Conservation (phyloP, 23 tunicate genomes). For the Diplosoma virens region DNA sequence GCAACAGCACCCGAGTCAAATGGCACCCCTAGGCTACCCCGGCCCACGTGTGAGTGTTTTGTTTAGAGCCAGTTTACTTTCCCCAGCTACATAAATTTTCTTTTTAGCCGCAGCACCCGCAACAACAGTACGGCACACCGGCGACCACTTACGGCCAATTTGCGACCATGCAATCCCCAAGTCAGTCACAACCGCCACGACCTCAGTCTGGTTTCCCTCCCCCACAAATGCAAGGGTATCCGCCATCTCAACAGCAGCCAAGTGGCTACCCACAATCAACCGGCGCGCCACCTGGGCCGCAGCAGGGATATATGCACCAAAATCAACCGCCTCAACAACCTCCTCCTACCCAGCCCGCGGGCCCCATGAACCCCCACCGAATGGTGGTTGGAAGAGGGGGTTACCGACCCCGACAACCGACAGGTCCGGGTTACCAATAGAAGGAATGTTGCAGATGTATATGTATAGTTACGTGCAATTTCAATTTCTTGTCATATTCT, state of each 20-base stretch:
- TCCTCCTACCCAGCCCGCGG: conserved; percentile 17
- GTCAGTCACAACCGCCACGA: background rate
- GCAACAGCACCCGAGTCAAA: no score
- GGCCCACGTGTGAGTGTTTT: background rate
- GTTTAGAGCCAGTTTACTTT: no score
- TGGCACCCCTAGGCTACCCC: conserved; percentile 14
- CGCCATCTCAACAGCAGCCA: conserved; percentile 22
- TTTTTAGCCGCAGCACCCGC: background rate
- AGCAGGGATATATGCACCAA: conserved; percentile 1
- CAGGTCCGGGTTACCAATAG: conserved; percentile 72
- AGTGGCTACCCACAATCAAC: background rate
- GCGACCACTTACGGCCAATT: background rate
- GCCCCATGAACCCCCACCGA: conserved; percentile 58
- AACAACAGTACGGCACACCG: background rate
- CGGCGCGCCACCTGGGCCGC: conserved; percentile 34
- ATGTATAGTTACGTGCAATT: no score
- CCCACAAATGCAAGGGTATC: conserved; percentile 2
- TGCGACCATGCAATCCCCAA: background rate
- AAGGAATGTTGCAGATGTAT: no score
- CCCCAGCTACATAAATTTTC: background rate
- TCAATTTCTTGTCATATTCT: no score
- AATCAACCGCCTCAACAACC: conserved; percentile 2
- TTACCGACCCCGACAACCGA: conserved; percentile 66
- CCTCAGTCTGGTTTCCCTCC: conserved; percentile 19
- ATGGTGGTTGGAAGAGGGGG: conserved; percentile 25